Evolutionary conservation across 2,888 invertebrate genomes (phyloP).

Genomic region (Spodoptera picta): DNA sequence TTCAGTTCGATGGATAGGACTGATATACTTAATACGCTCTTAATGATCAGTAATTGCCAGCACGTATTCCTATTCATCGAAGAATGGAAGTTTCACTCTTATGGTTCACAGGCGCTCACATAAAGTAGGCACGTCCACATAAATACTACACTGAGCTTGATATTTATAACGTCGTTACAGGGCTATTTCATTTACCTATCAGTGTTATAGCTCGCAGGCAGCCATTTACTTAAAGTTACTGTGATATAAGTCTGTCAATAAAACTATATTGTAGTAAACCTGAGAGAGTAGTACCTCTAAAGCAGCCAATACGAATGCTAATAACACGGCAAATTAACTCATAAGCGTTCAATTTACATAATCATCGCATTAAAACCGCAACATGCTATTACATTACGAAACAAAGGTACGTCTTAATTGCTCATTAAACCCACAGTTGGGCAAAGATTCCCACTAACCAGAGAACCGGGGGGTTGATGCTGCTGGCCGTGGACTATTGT

Average conservation of each 20-base stretch:
- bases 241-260: no score
- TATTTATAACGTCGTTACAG: background rate
- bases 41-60: no score
- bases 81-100: no score
- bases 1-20: no score
- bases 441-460: constrained; percentile 40
- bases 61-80: no score
- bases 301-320: constrained; percentile 25
- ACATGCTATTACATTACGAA: constrained; percentile 28
- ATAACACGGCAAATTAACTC: constrained; percentile 41
- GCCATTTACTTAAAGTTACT: no score
- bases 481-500: constrained; percentile 9
- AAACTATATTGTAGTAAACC: no score
- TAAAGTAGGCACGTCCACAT: no score
- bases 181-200: background rate
- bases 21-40: no score
- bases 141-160: no score
- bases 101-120: no score
- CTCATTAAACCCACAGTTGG: constrained; percentile 39
- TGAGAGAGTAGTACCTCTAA: background rate
- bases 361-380: constrained; percentile 33
- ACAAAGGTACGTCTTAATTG: constrained; percentile 32
- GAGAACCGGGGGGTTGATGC: background rate
- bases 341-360: constrained; percentile 36
- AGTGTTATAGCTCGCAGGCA: no score